Base-by-base conservation (phyloP, 2,113 vertebrate species). In the Xiphorhynchus elegans region DNA sequence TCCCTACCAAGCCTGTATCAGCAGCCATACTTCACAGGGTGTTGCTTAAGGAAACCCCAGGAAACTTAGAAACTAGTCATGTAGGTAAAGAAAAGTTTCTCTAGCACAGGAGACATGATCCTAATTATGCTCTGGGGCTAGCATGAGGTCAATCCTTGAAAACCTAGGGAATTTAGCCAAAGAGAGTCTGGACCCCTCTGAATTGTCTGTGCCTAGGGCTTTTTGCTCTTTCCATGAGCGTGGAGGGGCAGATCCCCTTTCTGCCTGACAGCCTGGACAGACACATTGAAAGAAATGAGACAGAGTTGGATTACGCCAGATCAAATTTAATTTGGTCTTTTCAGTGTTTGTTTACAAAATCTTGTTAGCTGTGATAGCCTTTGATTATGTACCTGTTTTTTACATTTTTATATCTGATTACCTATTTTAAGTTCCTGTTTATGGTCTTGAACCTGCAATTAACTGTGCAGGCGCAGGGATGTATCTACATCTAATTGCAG, bases 301-400 rank as follows among this genome's bases (percentile, higher is more conserved):
- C 79, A 79, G 37, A 77, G 63, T 14, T 49, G 44, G 50, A 49
- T 87, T 82, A 87, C 79, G 69, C 89, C 93, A 77, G 74, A 94
- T 68, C 55, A 85, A 82, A 92, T 68, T 91, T 88, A 94, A 69
- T 64, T 96, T 96, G 90, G 79, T 94, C 97, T 96, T 95, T 96
- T 94, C 59, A 60, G 49, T 95, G 59, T 88, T 89, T 98, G 96
- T 97, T 98, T 98, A 98, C 97, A 98, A 89, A 95, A 91, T 78
- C 82, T 93, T 94, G 67, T 87, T 96, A 97, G 94, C 97, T 97
- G 94, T 92, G 95, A 89, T 87, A 97, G 89, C 92, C 31, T 97
- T 94, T 91, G 62, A 60, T 58, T 60, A 59, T 49, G 16, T 86
- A 64, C 84, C 50, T 79, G 73, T 47, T 97, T 98, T 93, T 93